These are phyloP conservation scores for Dicrurus megarhynchus DNA, from an alignment of 2,113 vertebrate species.

Conservation along the genomic window DNA sequence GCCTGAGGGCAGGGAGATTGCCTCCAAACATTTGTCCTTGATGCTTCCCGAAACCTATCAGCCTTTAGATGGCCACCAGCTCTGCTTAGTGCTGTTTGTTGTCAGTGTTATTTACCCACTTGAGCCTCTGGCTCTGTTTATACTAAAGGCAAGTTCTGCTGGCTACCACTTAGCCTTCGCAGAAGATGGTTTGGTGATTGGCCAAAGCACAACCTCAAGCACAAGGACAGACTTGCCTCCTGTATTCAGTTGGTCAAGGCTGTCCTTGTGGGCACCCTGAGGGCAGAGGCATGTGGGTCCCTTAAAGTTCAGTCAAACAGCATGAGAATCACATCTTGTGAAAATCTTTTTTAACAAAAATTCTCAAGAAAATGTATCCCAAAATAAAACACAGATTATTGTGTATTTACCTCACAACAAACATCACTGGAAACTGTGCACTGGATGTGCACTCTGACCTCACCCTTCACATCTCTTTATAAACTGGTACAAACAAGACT, in stretches of 20 bases:
- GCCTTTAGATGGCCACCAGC: not conserved
- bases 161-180: not conserved
- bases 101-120: not conserved
- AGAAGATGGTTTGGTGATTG: not conserved
- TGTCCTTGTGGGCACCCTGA: not conserved
- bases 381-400: not conserved
- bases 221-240: rapidly evolving
- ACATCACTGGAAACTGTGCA: not conserved
- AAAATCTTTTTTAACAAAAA: not conserved
- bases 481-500: not conserved
- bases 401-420: not conserved
- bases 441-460: not conserved
- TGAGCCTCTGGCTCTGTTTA: not conserved
- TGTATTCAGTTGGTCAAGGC: rapidly evolving
- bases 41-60: not conserved
- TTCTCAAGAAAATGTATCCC: not conserved
- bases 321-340: not conserved
- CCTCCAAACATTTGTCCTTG: rapidly evolving
- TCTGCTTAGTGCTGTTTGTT: not conserved
- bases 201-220: not conserved
- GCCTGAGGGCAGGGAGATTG: not conserved
- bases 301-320: not conserved
- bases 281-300: rapidly evolving
- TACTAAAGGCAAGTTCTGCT: not conserved
- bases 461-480: not conserved